A percentile compares a stretch with the other conserved stretches of the same genome.
These are phyloP conservation scores for Anthophora plumipes DNA, from an alignment of 2,888 invertebrate species.

Conservation along the genomic window DNA sequence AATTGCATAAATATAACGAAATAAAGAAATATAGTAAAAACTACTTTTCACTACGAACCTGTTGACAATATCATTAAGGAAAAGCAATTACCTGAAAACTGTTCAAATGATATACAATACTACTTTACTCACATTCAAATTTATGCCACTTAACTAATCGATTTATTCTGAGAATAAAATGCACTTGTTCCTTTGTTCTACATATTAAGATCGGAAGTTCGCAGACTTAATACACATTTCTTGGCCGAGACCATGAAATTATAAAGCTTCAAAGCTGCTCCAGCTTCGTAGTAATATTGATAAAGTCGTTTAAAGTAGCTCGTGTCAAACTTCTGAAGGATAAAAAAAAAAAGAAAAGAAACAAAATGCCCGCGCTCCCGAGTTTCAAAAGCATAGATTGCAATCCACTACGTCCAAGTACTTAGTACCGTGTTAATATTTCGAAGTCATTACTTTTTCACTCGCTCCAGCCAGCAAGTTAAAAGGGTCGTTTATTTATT, in stretches of 20 bases:
- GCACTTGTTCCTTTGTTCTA: not conserved
- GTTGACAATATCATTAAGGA: too few relatives aligned
- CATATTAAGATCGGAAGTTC: not conserved
- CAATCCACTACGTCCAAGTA: constrained; percentile 13
- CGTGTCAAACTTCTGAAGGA: constrained; percentile 22
- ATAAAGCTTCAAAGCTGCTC: not conserved
- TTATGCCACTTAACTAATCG: not conserved
- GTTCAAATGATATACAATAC: too few relatives aligned
- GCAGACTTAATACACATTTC: not conserved
- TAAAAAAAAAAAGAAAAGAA: constrained; percentile 20
- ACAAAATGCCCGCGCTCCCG: not conserved
- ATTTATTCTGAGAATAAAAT: not conserved
- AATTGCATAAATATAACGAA: too few relatives aligned
- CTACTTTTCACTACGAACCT: too few relatives aligned
- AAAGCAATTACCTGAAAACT: too few relatives aligned
- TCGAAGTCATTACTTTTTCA: constrained; percentile 44
- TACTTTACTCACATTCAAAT: not conserved
- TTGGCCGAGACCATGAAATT: not conserved
- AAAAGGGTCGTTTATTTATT: constrained; percentile 54
- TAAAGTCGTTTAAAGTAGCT: constrained; percentile 24
- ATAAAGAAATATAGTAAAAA: too few relatives aligned
- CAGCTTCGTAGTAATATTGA: constrained; percentile 10
- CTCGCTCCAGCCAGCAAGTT: constrained; percentile 15
- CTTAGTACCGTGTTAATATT: constrained; percentile 53
- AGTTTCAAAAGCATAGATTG: constrained; percentile 8